Evolutionary conservation across 1,140 invertebrate genomes (phyloP).

Genomic region (Contarinia nasturtii): DNA sequence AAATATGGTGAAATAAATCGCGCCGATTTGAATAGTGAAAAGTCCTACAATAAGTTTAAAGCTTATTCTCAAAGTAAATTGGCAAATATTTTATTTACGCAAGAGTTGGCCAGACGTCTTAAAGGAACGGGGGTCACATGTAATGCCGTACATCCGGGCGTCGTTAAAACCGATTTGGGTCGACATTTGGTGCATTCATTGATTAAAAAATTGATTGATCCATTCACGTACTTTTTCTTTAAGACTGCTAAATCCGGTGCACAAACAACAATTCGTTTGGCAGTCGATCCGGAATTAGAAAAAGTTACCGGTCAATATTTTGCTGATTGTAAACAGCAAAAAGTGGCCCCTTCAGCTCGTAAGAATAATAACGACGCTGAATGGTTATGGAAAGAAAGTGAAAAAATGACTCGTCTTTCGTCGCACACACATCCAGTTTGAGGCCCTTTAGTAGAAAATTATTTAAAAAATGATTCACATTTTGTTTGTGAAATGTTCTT

Average conservation of each 20-base stretch:
- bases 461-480: too few species aligned
- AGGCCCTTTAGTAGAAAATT: too few species aligned
- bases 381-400: slow-evolving; percentile 55
- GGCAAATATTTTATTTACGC: slow-evolving; percentile 53
- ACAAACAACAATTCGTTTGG: slow-evolving; percentile 61
- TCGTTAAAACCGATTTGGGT: slow-evolving; percentile 52
- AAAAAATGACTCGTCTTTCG: slow-evolving; percentile 8
- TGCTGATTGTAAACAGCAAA: slow-evolving; percentile 33
- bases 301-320: slow-evolving; percentile 36
- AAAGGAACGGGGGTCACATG: slow-evolving; percentile 38
- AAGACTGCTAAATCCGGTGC: slow-evolving; percentile 49
- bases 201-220: slow-evolving; percentile 10
- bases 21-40: slow-evolving; percentile 44
- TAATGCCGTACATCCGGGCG: slow-evolving; percentile 54
- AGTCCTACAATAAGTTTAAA: slow-evolving; percentile 31
- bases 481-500: too few species aligned
- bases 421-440: not conserved
- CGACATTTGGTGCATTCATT: slow-evolving; percentile 35
- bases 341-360: slow-evolving; percentile 23
- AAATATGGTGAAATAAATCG: slow-evolving; percentile 43
- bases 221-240: slow-evolving; percentile 23
- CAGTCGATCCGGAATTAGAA: slow-evolving; percentile 47
- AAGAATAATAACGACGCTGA: slow-evolving; percentile 33
- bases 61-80: slow-evolving; percentile 56
- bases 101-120: slow-evolving; percentile 35